These are phyloP conservation scores for Nerophis lumbriciformis DNA, from an alignment of 2,113 vertebrate species.

Conservation along the genomic window DNA sequence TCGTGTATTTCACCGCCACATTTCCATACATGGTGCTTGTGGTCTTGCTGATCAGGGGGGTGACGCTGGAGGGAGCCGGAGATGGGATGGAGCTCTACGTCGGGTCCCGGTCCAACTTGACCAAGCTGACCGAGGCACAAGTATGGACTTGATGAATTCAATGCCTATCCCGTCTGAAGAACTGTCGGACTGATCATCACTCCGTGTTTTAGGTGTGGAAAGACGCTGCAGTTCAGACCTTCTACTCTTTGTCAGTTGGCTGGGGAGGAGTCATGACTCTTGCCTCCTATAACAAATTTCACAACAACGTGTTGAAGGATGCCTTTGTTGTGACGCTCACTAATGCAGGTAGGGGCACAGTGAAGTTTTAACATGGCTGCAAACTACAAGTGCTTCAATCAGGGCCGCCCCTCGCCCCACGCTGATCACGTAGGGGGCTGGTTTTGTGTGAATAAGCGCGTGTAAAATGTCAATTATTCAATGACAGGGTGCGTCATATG, in stretches of 20 bases:
- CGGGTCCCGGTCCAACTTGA: constrained; percentile 83
- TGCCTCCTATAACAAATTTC: constrained; percentile 91
- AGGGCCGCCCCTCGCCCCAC: no score
- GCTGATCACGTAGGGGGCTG: no score
- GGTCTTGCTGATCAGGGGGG: constrained; percentile 84
- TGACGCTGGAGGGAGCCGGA: constrained; percentile 84
- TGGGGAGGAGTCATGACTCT: constrained; percentile 89
- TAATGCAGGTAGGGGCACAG: constrained; percentile 72
- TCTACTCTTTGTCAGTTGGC: constrained; percentile 87
- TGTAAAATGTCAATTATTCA: no score
- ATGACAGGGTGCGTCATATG: no score
- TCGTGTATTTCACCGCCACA: constrained; percentile 92
- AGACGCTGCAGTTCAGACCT: constrained; percentile 93
- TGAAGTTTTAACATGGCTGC: not conserved
- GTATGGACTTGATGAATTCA: constrained; percentile 47
- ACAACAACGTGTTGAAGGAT: constrained; percentile 90
- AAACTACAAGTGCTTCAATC: no score
- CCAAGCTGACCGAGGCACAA: constrained; percentile 84
- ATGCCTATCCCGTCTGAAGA: not conserved
- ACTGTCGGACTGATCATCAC: not conserved
- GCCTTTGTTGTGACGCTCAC: constrained; percentile 81
- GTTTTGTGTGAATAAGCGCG: no score
- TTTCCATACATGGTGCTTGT: constrained; percentile 88
- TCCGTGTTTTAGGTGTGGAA: constrained; percentile 83
- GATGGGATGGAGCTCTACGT: constrained; percentile 91